Evolutionary conservation across 2,797 vertebrate genomes (phyloP).

Genomic region (Sebastes oblongus): DNA sequence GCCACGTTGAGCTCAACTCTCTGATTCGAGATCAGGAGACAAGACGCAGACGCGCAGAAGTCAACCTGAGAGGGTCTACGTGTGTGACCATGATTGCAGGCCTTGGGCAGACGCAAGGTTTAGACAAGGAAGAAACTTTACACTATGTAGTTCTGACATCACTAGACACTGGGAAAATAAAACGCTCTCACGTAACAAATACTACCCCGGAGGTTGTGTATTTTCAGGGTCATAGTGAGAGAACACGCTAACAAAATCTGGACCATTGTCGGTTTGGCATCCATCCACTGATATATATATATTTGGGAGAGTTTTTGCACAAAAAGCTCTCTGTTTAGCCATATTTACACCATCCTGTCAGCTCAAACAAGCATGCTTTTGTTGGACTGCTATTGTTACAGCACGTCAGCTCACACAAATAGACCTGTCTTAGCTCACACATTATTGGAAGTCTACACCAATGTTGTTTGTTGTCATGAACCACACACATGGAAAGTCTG

Average conservation of each 20-base stretch:
- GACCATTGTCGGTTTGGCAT: slow-evolving; percentile 25
- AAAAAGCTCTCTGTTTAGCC: slow-evolving; percentile 51
- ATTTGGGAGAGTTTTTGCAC: slow-evolving; percentile 30
- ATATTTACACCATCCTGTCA: slow-evolving; percentile 48
- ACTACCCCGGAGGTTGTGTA: slow-evolving; percentile 6
- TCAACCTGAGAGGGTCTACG: neutral
- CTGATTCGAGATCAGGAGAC: slow-evolving; percentile 52
- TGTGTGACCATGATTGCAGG: slow-evolving; percentile 28
- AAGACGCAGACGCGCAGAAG: slow-evolving; percentile 49
- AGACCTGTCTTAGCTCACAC: slow-evolving; percentile 55
- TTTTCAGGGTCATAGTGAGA: slow-evolving; percentile 37
- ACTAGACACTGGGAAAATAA: slow-evolving; percentile 26
- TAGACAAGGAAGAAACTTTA: slow-evolving; percentile 4
- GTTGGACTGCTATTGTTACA: slow-evolving; percentile 55
- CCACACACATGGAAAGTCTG: slow-evolving; percentile 47
- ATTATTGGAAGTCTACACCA: slow-evolving; percentile 45
- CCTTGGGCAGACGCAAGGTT: slow-evolving; percentile 23
- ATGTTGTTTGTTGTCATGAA: slow-evolving; percentile 64
- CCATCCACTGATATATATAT: slow-evolving; percentile 35
- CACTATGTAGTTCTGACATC: slow-evolving; percentile 45
- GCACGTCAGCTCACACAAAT: slow-evolving; percentile 59
- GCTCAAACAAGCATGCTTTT: slow-evolving; percentile 64
- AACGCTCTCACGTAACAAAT: slow-evolving; percentile 14
- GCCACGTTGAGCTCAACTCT: slow-evolving; percentile 48
- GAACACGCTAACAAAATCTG: slow-evolving; percentile 33